Conservation (phyloP, 2,888 invertebrate species). For the Helobdella robusta region DNA sequence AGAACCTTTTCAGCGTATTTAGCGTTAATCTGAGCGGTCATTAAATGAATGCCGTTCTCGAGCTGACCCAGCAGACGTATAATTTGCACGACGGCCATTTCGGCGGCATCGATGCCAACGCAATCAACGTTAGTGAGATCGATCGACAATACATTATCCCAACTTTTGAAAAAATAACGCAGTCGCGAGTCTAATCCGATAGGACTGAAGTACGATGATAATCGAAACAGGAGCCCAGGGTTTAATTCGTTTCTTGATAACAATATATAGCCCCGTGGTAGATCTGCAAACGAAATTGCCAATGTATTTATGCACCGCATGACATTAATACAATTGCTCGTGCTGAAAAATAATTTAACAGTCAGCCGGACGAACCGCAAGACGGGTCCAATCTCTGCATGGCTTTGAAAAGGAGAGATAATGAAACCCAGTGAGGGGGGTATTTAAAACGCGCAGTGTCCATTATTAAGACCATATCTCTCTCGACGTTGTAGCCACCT, state of each 20-base stretch:
- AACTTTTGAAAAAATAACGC: conserved; percentile 11
- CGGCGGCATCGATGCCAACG: conserved; percentile 5
- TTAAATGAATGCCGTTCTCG: not conserved
- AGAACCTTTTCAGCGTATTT: conserved; percentile 17
- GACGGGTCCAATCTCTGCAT: conserved; percentile 43
- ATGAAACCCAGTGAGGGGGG: conserved; percentile 48
- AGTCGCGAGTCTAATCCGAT: conserved; percentile 1
- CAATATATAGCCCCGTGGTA: conserved; percentile 8
- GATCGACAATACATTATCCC: conserved; percentile 5
- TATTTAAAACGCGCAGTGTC: conserved; percentile 51
- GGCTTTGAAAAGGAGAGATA: conserved; percentile 42
- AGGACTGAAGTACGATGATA: conserved; percentile 22
- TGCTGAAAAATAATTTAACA: not conserved
- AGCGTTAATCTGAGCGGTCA: conserved; percentile 17
- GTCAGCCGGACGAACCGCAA: conserved; percentile 37
- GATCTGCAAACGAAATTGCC: not conserved
- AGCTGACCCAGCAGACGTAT: not conserved
- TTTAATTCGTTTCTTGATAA: conserved; percentile 19
- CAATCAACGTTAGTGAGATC: conserved; percentile 1
- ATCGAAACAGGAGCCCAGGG: conserved; percentile 16
- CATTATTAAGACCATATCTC: conserved; percentile 45
- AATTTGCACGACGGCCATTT: conserved; percentile 6
- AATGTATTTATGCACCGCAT: not conserved
- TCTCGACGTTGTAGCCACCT: conserved; percentile 43
- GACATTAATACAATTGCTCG: not conserved